Base-by-base conservation (phyloP, 2,113 vertebrate species). In the Jacana jacana region DNA sequence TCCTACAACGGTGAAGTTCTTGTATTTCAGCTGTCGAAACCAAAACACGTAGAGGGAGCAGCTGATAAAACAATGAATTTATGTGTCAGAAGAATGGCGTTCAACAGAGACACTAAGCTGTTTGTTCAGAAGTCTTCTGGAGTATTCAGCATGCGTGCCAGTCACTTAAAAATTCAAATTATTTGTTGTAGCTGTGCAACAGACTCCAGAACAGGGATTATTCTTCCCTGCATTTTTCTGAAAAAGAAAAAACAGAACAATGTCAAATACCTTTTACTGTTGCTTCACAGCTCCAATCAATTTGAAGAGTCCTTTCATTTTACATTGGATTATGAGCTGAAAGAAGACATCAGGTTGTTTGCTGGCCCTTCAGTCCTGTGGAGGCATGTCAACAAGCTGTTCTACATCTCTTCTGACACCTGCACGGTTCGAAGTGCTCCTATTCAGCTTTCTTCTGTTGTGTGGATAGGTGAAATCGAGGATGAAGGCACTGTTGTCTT, bases 351-450 rank as follows among this genome's bases (percentile, higher is more conserved):
- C 84, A 95, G 72, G 23, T 93, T 99, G 93, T 95, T 99, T 64
- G 68, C 94, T 76, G 99, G 99, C 18, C 99, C 99, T 44, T 98
- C 98, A 5, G 72, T 99, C 88, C 40, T 99, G 60, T 99, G 99
- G 99, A 98, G 91, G 25, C 96, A 98, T 33, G 75, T 85, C 6
- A 93, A 95, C 55, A 89, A 92, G 22, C 94, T 99, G 46, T 98
- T 97, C 92, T 98, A 96, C 87, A 90, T 98, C 31, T 99, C 98
- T 52, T 75, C 97, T 8, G 66, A 95, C 72, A 94, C 95, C 35
- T 54, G 91, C 14, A 94, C 91, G 4, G 95, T 99, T 72, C 94
- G 91, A 57, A 98, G 97, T 90, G 86, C 98, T 24, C 98, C 99
- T 52, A 11, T 98, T 79, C 95, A 94, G 28, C 83, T 99, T 69